phyloP scores from a whole-genome alignment of 2,797 vertebrate genomes.

The Masticophis lateralis region DNA sequence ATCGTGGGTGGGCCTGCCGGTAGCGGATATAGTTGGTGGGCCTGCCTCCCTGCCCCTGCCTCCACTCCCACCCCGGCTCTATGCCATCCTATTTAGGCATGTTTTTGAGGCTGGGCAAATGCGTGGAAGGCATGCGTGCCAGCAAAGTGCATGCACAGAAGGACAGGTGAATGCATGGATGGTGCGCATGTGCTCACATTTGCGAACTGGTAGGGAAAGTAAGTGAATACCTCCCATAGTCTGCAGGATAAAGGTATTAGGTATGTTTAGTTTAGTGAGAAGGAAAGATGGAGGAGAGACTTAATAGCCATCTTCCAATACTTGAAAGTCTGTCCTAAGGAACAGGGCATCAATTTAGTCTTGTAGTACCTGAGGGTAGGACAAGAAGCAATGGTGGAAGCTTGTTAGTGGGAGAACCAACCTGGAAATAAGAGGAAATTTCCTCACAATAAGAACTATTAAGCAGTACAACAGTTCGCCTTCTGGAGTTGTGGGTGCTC shows the following conservation, averaged over 20 bases:
- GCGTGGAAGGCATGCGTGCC: accelerated
- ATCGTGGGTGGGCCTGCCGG: too few relatives aligned
- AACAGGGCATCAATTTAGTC: background rate
- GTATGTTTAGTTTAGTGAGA: background rate
- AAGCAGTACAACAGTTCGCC: background rate
- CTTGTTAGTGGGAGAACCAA: background rate
- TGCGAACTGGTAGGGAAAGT: too few relatives aligned
- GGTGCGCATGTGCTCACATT: too few relatives aligned
- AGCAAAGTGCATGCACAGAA: too few relatives aligned
- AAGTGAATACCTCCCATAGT: background rate
- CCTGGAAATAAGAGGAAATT: background rate
- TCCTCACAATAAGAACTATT: background rate
- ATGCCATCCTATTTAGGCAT: too few relatives aligned
- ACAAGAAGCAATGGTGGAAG: background rate
- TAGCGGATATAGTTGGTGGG: too few relatives aligned
- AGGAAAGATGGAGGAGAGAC: background rate
- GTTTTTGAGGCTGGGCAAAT: too few relatives aligned
- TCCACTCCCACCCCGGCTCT: too few relatives aligned
- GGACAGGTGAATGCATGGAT: too few relatives aligned
- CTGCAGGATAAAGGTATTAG: background rate
- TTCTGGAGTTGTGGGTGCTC: background rate
- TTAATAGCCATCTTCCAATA: background rate
- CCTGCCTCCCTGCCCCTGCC: too few relatives aligned
- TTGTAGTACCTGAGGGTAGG: background rate
- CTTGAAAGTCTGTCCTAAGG: background rate